These are phyloP conservation scores for Gnathochromis pfefferi DNA, from an alignment of 2,113 vertebrate genomes.

Conservation along the genomic window DNA sequence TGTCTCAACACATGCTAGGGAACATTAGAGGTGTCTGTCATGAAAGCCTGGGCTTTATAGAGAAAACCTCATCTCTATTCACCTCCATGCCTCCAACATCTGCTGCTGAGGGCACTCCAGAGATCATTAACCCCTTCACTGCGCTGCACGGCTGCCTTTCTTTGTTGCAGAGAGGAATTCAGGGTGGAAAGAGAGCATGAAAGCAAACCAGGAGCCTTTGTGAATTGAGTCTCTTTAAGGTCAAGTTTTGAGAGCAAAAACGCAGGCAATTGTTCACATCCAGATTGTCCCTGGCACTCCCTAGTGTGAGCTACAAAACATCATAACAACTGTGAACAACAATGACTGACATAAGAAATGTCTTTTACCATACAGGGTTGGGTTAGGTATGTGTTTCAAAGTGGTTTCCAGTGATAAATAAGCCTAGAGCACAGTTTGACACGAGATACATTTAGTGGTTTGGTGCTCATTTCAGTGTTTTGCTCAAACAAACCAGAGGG, in stretches of 20 bases:
- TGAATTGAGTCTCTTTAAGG: constrained; percentile 9
- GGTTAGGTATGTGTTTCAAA: background rate
- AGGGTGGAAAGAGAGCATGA: background rate
- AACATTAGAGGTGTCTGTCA: constrained; percentile 56
- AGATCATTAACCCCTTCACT: constrained; percentile 63
- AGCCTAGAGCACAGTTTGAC: constrained; percentile 3
- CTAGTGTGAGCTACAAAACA: background rate
- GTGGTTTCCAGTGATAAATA: constrained; percentile 4
- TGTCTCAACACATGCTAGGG: constrained; percentile 38
- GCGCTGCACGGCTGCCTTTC: constrained; percentile 16
- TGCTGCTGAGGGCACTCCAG: constrained; percentile 55
- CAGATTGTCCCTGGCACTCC: background rate
- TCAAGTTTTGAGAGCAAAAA: constrained; percentile 20
- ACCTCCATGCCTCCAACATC: constrained; percentile 67
- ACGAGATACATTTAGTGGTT: constrained; percentile 34
- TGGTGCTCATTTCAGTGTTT: constrained; percentile 15
- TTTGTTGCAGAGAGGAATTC: constrained; percentile 42
- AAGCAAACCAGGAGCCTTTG: background rate
- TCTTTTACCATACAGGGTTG: background rate
- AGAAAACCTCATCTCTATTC: constrained; percentile 66
- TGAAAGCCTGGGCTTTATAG: constrained; percentile 47
- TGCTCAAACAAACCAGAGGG: background rate
- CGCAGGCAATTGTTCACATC: background rate
- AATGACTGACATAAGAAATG: constrained; percentile 5
- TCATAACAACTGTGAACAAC: background rate